Evolutionary conservation across 2,888 invertebrate genomes (phyloP).

Genomic region (Volucella zonaria): DNA sequence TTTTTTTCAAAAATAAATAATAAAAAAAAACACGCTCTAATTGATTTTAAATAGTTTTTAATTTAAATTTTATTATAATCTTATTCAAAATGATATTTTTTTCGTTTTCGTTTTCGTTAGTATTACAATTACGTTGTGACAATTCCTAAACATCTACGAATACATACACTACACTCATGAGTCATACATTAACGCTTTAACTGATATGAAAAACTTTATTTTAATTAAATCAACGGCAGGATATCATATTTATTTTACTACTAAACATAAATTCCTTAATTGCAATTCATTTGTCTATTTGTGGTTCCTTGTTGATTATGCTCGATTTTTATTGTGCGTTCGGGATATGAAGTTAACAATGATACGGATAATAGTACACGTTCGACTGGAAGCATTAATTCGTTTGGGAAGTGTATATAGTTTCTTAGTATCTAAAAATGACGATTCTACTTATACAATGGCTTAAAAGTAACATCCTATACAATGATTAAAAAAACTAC

Average conservation of each 20-base stretch:
- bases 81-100: constrained; percentile 68
- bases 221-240: constrained; percentile 55
- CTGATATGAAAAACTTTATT: constrained; percentile 54
- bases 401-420: constrained; percentile 37
- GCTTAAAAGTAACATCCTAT: constrained; percentile 28
- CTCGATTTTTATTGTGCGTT: constrained; percentile 42
- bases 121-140: constrained; percentile 59
- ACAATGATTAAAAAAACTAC: constrained; percentile 43
- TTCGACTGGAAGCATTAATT: constrained; percentile 61
- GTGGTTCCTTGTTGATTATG: constrained; percentile 46
- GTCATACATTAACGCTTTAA: constrained; percentile 24
- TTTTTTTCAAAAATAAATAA: too few species aligned
- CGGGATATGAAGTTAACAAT: constrained; percentile 67
- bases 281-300: constrained; percentile 36
- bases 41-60: constrained; percentile 34
- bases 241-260: constrained; percentile 3
- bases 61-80: constrained; percentile 56
- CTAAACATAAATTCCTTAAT: constrained; percentile 10
- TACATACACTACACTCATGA: constrained; percentile 12
- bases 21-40: constrained; percentile 24
- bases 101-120: constrained; percentile 34
- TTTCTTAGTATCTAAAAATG: constrained; percentile 35
- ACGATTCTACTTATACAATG: constrained; percentile 30
- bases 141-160: constrained; percentile 42
- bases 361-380: constrained; percentile 14